These are phyloP conservation scores for Helicolenus hilgendorfi DNA, from an alignment of 2,797 vertebrate species.

Conservation along the genomic window DNA sequence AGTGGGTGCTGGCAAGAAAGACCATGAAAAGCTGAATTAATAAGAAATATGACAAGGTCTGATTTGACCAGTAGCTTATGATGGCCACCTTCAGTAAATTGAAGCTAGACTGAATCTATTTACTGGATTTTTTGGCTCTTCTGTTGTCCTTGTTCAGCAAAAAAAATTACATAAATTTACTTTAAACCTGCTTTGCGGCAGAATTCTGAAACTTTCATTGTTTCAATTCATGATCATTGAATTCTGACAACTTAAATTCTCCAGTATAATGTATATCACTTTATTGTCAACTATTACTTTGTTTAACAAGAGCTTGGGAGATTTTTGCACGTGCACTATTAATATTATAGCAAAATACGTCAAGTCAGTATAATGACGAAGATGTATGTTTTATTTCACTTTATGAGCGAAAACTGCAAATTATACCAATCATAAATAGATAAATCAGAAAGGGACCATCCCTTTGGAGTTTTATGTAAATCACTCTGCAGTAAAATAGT, in stretches of 20 bases:
- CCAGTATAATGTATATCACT: not conserved
- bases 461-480: not conserved
- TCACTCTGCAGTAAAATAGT: not conserved
- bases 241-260: not conserved
- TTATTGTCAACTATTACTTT: not conserved
- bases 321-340: not conserved
- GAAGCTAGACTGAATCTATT: not conserved
- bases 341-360: not conserved
- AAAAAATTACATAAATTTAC: no score
- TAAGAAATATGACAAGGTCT: not conserved
- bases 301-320: no score
- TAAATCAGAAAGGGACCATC: not conserved
- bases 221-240: no score
- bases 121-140: not conserved
- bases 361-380: not conserved
- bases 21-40: not conserved
- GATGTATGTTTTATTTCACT: not conserved
- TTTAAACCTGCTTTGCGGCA: not conserved
- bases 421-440: not conserved
- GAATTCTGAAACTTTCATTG: not conserved
- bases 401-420: not conserved
- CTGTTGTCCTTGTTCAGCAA: no score
- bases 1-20: not conserved
- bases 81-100: not conserved
- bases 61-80: not conserved